Evolutionary conservation across 2,113 vertebrate genomes (phyloP), one percentile per base, ranked within the genome.

Genomic region (Ascaphus truei): DNA sequence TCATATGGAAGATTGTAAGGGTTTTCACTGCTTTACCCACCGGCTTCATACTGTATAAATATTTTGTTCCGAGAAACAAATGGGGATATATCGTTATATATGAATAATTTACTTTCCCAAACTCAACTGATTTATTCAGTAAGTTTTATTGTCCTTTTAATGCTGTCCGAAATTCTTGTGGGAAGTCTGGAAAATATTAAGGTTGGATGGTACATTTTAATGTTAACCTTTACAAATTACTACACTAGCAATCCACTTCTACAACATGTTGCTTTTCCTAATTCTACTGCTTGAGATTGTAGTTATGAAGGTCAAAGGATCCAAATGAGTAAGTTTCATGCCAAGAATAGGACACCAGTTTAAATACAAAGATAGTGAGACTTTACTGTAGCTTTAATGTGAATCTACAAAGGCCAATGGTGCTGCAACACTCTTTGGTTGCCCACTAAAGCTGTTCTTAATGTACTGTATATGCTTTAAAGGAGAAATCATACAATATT

Each of bases 1-100:
- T 85, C 75, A 78, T 80, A 68, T 76, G 72, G 76, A 78, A 77
- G 73, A 76, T 60, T 64, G 36, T 58, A 30, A 48, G 16, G 68
- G 77, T 72, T 67, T 69, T 75, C 16, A 73, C 58, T 73, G 73
- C 72, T 55, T 72, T 64, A 41, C 18, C 11, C 13, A 50, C 67
- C 62, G 72, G 56, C 71, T 26, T 76, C 72, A 71, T 76, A n/a
- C n/a, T n/a, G n/a, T n/a, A 72, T 76, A 75, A 74, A 72, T 65
- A 80, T 72, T 79, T 77, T 76, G 48, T 82, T 75, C 73, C 75
- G 78, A 76, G 74, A 64, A 36, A 64, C 30, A 64, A 53, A 53
- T 29, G 62, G 18, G 23, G 22, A 64, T 53, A 52, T 53, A 64
- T 53, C 16, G 34, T 10, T 7, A 18, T 7, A 18, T 53, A 64